phyloP scores from a whole-genome alignment of 2,797 vertebrate species.

The Australoheros facetus region DNA sequence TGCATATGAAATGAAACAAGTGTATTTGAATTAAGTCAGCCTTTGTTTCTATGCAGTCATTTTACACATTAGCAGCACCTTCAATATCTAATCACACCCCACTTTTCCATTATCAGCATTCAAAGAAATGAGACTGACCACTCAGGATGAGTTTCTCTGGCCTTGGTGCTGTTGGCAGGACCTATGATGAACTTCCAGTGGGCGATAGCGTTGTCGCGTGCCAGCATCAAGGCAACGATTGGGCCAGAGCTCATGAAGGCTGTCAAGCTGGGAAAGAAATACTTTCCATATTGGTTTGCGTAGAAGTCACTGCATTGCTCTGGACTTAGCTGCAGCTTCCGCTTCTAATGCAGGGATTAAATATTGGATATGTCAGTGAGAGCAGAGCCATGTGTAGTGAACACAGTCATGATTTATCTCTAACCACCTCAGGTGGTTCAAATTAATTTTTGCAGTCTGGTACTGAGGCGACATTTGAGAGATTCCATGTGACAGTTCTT shows the following conservation, averaged over 20 bases:
- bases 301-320: conserved; percentile 83
- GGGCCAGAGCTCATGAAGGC: conserved; percentile 97
- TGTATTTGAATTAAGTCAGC: neutral
- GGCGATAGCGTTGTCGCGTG: conserved; percentile 83
- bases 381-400: neutral
- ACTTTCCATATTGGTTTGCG: conserved; percentile 89
- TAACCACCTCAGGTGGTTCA: neutral
- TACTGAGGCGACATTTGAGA: neutral
- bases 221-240: conserved; percentile 85
- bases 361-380: neutral
- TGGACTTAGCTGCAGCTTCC: conserved; percentile 1
- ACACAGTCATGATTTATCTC: neutral
- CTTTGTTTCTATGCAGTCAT: neutral
- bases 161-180: conserved; percentile 83
- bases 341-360: neutral
- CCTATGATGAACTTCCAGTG: conserved; percentile 92
- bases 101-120: neutral
- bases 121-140: conserved; percentile 80
- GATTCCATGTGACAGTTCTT: neutral
- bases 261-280: conserved; percentile 90
- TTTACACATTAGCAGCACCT: too few species aligned
- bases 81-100: neutral
- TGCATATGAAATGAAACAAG: too few species aligned
- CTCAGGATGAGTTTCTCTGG: conserved; percentile 86
- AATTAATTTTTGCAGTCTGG: neutral